Percentiles rank a stretch among this genome's conserved stretches.
Evolutionary conservation across 2,888 invertebrate species (phyloP).

Genomic region (Sphaerophoria taeniata): DNA sequence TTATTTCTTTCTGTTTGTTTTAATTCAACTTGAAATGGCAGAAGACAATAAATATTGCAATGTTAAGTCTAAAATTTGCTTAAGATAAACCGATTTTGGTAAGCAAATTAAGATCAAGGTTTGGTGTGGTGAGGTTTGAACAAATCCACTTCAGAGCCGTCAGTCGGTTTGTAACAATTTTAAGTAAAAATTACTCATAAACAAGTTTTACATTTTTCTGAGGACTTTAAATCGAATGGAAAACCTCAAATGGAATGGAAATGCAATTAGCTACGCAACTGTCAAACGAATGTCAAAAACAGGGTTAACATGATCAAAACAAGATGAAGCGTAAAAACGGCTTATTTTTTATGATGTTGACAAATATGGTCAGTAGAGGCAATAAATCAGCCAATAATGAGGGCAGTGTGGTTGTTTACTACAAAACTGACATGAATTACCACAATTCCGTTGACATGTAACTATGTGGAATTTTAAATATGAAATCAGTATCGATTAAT

Average conservation of each 20-base stretch:
- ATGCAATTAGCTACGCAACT: slow-evolving; percentile 28
- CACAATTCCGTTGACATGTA: background rate
- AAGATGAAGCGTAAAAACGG: background rate
- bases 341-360: background rate
- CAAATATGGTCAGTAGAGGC: slow-evolving; percentile 1
- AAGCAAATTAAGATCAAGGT: slow-evolving; percentile 44
- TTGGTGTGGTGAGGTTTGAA: slow-evolving; percentile 24
- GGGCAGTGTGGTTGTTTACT: slow-evolving; percentile 35
- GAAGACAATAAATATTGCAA: slow-evolving; percentile 28
- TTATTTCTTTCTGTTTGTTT: background rate
- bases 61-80: slow-evolving; percentile 3
- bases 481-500: background rate
- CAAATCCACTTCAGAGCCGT: too few species aligned
- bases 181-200: slow-evolving; percentile 15
- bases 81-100: slow-evolving; percentile 5
- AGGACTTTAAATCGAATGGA: slow-evolving; percentile 8
- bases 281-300: slow-evolving; percentile 33
- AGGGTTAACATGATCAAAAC: slow-evolving; percentile 2
- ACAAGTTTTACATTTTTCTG: background rate
- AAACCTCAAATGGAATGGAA: slow-evolving; percentile 23
- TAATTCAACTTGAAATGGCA: background rate
- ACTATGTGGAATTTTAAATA: background rate
- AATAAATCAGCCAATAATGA: slow-evolving; percentile 26
- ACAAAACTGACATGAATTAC: slow-evolving; percentile 24
- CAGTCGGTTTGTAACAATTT: too few species aligned